Percentiles rank a stretch among this genome's conserved stretches.
phyloP scores from a whole-genome alignment of 2,888 invertebrate genomes.

The Ennomos quercinarius region DNA sequence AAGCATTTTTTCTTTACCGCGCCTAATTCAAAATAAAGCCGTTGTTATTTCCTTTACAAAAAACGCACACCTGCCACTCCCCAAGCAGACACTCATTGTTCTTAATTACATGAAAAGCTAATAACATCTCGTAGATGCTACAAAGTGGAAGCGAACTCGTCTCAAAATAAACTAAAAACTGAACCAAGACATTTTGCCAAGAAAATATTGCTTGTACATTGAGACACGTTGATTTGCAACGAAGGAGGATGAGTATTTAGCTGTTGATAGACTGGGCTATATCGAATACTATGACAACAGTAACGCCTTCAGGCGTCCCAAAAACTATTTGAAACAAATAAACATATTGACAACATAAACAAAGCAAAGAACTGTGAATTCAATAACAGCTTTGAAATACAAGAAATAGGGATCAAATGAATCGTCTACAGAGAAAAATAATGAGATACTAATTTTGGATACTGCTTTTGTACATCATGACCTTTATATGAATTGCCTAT shows the following conservation, averaged over 20 bases:
- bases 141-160: constrained; percentile 59
- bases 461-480: not conserved
- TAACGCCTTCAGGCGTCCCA: constrained; percentile 8
- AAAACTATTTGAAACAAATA: constrained; percentile 21
- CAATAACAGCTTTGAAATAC: no score
- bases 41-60: constrained; percentile 1
- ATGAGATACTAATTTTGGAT: no score
- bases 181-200: constrained; percentile 73
- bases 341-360: constrained; percentile 2
- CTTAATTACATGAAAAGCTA: constrained; percentile 41
- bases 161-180: constrained; percentile 65
- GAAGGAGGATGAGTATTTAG: constrained; percentile 47
- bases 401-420: no score
- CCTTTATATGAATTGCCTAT: not conserved
- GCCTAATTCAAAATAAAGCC: not conserved
- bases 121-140: constrained; percentile 46
- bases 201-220: constrained; percentile 61
- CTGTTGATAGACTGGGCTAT: constrained; percentile 54
- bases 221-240: constrained; percentile 51
- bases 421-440: no score
- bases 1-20: no score
- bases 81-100: constrained; percentile 23
- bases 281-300: constrained; percentile 49
- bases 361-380: constrained; percentile 3
- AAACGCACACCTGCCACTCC: constrained; percentile 9